phyloP scores from a whole-genome alignment of 2,113 vertebrate species.

The Ornithorhynchus anatinus region DNA sequence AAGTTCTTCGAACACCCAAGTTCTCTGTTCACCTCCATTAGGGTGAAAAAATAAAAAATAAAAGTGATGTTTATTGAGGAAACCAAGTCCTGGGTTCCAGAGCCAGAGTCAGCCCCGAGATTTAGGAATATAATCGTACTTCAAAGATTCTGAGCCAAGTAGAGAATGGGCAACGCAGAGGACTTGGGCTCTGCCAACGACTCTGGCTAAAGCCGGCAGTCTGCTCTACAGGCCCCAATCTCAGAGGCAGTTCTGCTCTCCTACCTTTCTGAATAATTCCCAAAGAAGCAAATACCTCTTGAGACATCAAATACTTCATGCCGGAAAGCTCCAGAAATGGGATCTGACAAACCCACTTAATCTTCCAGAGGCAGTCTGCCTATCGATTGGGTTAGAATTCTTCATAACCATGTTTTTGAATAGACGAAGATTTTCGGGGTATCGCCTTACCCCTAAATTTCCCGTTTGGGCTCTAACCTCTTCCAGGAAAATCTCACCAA shows the following conservation, averaged over 20 bases:
- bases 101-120: not conserved
- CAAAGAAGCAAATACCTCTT: constrained; percentile 3
- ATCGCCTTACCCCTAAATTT: not conserved
- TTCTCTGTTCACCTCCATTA: not conserved
- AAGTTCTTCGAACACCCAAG: not conserved
- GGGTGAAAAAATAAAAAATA: too few species aligned
- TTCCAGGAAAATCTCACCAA: not conserved
- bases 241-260: not conserved
- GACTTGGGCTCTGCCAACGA: not conserved
- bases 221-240: not conserved
- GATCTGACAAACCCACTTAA: not conserved
- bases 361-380: not conserved
- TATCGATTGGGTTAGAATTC: too few species aligned
- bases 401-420: not conserved
- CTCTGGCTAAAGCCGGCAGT: not conserved
- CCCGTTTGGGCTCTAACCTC: not conserved
- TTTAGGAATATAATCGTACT: not conserved
- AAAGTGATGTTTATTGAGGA: not conserved
- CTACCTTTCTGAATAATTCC: not conserved
- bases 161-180: not conserved
- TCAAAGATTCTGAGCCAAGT: not conserved
- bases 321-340: not conserved
- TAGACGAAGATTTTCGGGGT: not conserved
- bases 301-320: constrained; percentile 16
- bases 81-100: not conserved